A percentile compares a stretch with the other conserved stretches of the same genome.
phyloP scores from a whole-genome alignment of 2,113 vertebrate species.

The Tenrec ecaudatus region DNA sequence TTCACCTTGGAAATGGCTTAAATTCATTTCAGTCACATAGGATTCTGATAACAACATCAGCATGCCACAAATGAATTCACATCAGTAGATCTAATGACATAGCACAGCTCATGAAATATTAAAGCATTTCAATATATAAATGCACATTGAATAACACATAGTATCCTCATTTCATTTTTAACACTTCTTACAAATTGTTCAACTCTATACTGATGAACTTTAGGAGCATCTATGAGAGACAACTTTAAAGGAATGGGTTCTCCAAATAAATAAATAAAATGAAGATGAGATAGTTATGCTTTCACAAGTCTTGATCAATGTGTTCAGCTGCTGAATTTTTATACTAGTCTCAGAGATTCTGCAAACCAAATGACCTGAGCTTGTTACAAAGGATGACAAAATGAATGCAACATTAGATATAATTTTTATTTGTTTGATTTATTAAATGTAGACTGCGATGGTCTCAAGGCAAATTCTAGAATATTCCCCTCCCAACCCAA shows the following conservation, averaged over 20 bases:
- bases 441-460: slow-evolving; percentile 74
- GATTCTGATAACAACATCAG: neutral
- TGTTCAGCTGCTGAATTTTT: slow-evolving; percentile 34
- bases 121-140: slow-evolving; percentile 22
- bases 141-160: neutral
- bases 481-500: slow-evolving; percentile 82
- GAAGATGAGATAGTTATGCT: slow-evolving; percentile 39
- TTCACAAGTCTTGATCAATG: neutral
- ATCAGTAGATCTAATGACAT: neutral
- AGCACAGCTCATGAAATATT: neutral
- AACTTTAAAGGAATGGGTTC: slow-evolving; percentile 53
- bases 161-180: slow-evolving; percentile 1
- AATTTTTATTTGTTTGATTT: slow-evolving; percentile 83
- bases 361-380: slow-evolving; percentile 58
- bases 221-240: neutral
- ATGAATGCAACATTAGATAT: slow-evolving; percentile 79
- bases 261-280: slow-evolving; percentile 52
- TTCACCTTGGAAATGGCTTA: neutral
- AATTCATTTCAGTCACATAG: neutral
- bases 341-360: slow-evolving; percentile 51
- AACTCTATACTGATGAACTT: neutral
- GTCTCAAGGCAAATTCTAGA: slow-evolving; percentile 81
- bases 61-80: neutral
- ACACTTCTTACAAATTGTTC: slow-evolving; percentile 40
- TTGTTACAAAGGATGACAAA: slow-evolving; percentile 81